Percentiles rank a stretch among this genome's conserved stretches.
phyloP scores from a whole-genome alignment of 2,888 invertebrate species.

The Sipha maydis region DNA sequence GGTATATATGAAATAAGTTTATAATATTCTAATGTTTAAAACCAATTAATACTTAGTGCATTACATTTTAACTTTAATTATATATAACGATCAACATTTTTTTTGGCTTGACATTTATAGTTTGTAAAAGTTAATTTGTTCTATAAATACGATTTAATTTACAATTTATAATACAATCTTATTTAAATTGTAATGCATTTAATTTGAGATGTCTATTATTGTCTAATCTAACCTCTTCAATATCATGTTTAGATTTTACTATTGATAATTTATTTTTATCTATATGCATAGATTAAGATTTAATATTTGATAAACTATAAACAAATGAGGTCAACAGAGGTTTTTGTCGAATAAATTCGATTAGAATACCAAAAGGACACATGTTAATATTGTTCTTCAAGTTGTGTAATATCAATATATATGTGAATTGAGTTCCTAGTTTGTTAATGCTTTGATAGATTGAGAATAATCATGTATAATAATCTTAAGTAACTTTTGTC shows the following conservation, averaged over 20 bases:
- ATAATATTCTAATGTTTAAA: slow-evolving; percentile 13
- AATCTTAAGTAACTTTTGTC: neutral
- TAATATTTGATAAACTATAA: slow-evolving; percentile 23
- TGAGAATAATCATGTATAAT: too few species aligned
- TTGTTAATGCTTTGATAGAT: neutral
- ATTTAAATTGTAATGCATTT: neutral
- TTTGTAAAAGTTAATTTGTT: slow-evolving; percentile 8
- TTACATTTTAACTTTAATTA: slow-evolving; percentile 9
- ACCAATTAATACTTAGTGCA: neutral
- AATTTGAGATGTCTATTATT: neutral
- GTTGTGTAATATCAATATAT: slow-evolving; percentile 24
- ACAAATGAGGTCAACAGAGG: slow-evolving; percentile 36
- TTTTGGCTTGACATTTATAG: neutral
- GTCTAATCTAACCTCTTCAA: neutral
- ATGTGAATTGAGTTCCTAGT: neutral
- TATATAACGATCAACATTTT: neutral
- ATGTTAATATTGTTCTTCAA: slow-evolving; percentile 8
- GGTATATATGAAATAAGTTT: neutral
- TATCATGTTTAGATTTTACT: neutral
- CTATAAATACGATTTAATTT: neutral
- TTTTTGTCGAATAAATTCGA: slow-evolving; percentile 9
- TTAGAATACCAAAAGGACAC: neutral
- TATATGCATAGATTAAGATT: neutral
- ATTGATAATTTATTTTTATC: neutral
- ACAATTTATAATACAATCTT: neutral